Evolutionary conservation across 1,140 invertebrate genomes (phyloP).

Genomic region (Sarcophaga bullata): DNA sequence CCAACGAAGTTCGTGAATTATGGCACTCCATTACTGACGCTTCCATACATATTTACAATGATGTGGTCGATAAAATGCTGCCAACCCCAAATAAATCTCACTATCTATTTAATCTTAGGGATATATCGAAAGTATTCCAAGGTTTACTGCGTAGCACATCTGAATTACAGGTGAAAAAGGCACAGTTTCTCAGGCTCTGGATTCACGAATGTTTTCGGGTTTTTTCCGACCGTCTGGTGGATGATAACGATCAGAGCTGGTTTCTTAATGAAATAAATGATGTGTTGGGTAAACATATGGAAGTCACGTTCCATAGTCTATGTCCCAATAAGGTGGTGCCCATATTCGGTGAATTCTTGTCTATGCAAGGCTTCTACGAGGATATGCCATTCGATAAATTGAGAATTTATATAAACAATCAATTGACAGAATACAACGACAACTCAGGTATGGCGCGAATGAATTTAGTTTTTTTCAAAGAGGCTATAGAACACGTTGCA

Average conservation of each 20-base stretch:
- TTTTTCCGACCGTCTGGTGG: slow-evolving; percentile 82
- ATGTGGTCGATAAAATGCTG: slow-evolving; percentile 76
- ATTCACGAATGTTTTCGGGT: slow-evolving; percentile 85
- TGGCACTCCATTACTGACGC: slow-evolving; percentile 68
- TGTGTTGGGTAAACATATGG: slow-evolving; percentile 79
- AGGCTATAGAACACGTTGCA: slow-evolving; percentile 85
- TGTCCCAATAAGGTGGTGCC: slow-evolving; percentile 80
- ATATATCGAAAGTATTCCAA: slow-evolving; percentile 82
- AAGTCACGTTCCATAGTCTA: slow-evolving; percentile 80
- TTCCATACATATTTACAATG: slow-evolving; percentile 80
- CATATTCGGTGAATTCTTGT: slow-evolving; percentile 83
- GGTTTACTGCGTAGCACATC: slow-evolving; percentile 80
- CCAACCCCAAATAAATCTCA: slow-evolving; percentile 90
- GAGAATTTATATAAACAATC: slow-evolving; percentile 72
- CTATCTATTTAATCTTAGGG: slow-evolving; percentile 87
- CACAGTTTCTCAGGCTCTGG: slow-evolving; percentile 79
- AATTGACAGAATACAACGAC: slow-evolving; percentile 83
- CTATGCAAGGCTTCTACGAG: slow-evolving; percentile 78
- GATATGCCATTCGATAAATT: slow-evolving; percentile 72
- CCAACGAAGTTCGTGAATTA: slow-evolving; percentile 79
- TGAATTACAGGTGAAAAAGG: slow-evolving; percentile 78
- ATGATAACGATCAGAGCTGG: slow-evolving; percentile 80
- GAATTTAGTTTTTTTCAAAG: slow-evolving; percentile 84
- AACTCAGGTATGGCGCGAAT: slow-evolving; percentile 78
- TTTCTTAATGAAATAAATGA: slow-evolving; percentile 77